These are phyloP conservation scores for Plestiodon gilberti DNA, from an alignment of 2,113 vertebrate genomes.

Conservation along the genomic window DNA sequence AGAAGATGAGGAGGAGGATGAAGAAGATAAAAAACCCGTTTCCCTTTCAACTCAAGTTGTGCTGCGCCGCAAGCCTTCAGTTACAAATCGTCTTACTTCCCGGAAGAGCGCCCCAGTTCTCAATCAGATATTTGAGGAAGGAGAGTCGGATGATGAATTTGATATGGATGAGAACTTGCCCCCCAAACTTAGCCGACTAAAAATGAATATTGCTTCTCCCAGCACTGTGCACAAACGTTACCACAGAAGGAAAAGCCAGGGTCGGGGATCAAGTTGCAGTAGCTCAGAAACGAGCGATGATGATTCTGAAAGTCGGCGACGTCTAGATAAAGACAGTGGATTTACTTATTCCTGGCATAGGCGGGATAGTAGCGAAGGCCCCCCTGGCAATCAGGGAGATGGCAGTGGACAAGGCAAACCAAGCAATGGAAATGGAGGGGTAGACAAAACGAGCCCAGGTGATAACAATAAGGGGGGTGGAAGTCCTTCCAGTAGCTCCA, in stretches of 20 bases:
- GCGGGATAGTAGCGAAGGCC: conserved; percentile 93
- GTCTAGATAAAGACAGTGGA: conserved; percentile 90
- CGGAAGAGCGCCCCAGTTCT: conserved; percentile 94
- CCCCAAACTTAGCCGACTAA: conserved; percentile 93
- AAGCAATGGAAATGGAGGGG: conserved; percentile 75
- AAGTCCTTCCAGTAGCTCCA: conserved; percentile 81
- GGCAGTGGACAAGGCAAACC: conserved; percentile 85
- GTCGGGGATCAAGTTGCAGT: conserved; percentile 93
- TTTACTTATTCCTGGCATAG: conserved; percentile 91
- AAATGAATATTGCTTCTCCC: conserved; percentile 94
- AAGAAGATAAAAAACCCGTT: conserved; percentile 88
- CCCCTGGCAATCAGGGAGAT: conserved; percentile 89
- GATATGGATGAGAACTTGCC: conserved; percentile 94
- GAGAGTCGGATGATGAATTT: conserved; percentile 94
- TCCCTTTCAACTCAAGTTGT: conserved; percentile 89
- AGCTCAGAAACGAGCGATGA: conserved; percentile 98
- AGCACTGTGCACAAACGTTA: conserved; percentile 91
- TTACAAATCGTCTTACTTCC: conserved; percentile 94
- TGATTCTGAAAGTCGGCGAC: conserved; percentile 91
- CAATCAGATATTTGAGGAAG: conserved; percentile 98
- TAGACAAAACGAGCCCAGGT: conserved; percentile 80
- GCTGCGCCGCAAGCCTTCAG: conserved; percentile 90
- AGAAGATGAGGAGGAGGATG: conserved; percentile 95
- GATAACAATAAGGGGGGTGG: conserved; percentile 80
- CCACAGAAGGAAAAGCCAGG: conserved; percentile 93